phyloP scores from a whole-genome alignment of 2,797 vertebrate genomes.

The Cryptoblepharus egeriae region DNA sequence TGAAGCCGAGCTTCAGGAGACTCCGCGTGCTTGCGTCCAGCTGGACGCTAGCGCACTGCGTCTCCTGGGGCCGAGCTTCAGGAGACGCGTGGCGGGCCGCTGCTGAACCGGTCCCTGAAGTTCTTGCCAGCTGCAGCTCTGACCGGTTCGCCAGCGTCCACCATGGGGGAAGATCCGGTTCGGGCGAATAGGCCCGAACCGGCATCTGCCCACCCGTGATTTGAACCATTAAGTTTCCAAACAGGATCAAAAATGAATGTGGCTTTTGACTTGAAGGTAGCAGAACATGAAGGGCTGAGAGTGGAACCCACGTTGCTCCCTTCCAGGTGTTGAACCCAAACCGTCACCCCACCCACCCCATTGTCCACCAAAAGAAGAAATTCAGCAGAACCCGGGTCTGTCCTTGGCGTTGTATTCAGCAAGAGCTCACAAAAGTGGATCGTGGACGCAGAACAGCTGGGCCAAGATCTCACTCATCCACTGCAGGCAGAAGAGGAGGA shows the following conservation, averaged over 20 bases:
- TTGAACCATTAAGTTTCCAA: not conserved
- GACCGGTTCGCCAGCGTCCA: too few species aligned
- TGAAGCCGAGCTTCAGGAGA: too few species aligned
- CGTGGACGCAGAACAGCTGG: not conserved
- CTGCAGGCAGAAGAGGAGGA: constrained; percentile 41
- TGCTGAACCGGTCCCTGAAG: too few species aligned
- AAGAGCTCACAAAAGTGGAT: not conserved
- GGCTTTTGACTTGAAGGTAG: not conserved
- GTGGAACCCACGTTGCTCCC: not conserved
- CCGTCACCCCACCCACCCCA: not conserved
- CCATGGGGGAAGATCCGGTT: too few species aligned
- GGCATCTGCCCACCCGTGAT: too few species aligned
- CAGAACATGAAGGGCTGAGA: not conserved
- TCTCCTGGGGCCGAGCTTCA: too few species aligned
- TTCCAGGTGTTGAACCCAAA: not conserved
- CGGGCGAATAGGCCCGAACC: too few species aligned
- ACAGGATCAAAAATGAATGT: not conserved
- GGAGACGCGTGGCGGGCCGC: too few species aligned
- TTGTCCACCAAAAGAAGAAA: not conserved
- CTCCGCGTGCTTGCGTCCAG: too few species aligned
- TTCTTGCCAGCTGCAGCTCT: too few species aligned
- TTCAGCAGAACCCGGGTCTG: accelerated
- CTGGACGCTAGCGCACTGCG: too few species aligned
- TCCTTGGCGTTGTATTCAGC: not conserved
- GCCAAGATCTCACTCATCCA: constrained; percentile 38